Evolutionary conservation across 1,140 invertebrate species (phyloP).

Genomic region (Lethocerus indicus): DNA sequence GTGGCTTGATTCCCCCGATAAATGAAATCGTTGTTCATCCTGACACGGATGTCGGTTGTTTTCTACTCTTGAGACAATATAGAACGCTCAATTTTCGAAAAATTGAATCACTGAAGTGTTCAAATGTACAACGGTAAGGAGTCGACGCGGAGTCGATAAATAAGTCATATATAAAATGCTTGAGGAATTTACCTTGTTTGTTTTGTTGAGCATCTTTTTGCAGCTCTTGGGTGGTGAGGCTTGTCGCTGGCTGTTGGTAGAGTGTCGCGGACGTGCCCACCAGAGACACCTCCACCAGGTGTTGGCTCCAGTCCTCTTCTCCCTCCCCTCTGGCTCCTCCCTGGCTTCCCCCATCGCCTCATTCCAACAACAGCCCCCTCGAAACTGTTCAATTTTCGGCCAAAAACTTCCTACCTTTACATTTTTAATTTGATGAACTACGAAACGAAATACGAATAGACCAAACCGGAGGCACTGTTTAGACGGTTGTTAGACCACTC

Average conservation of each 20-base stretch:
- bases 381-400: too few relatives aligned
- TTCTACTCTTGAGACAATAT: neutral
- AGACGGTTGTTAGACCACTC: too few relatives aligned
- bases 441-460: too few relatives aligned
- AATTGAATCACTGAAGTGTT: neutral
- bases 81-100: neutral
- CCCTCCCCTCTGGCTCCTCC: neutral
- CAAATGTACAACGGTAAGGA: neutral
- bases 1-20: neutral
- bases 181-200: slow-evolving; percentile 15
- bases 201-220: slow-evolving; percentile 15
- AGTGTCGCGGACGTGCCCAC: neutral
- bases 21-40: neutral
- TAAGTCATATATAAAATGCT: too few relatives aligned
- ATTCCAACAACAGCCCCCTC: too few relatives aligned
- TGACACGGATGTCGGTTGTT: neutral
- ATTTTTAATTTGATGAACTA: too few relatives aligned
- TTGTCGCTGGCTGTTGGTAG: slow-evolving; percentile 4
- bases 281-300: slow-evolving; percentile 9
- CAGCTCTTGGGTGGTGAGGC: slow-evolving; percentile 12
- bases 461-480: too few relatives aligned
- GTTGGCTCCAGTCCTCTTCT: neutral
- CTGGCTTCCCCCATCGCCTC: too few relatives aligned
- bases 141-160: too few relatives aligned
- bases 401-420: too few relatives aligned